These are phyloP conservation scores for Darevskia mixta DNA, from an alignment of 2,797 vertebrate genomes.

Conservation along the genomic window DNA sequence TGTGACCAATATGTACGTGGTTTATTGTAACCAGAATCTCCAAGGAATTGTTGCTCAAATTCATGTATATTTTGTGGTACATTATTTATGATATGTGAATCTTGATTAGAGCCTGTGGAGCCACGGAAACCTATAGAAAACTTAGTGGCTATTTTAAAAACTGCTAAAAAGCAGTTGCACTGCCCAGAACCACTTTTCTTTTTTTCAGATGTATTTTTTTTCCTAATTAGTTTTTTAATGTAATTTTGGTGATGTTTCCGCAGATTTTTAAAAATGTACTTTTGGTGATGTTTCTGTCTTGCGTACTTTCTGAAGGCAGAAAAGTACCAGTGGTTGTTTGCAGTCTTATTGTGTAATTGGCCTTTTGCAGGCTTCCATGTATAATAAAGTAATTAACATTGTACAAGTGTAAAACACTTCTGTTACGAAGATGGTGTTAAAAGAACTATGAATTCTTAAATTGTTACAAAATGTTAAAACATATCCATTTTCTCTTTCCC, in stretches of 20 bases:
- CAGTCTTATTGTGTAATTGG: conserved; percentile 83
- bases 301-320: conserved; percentile 80
- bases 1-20: conserved; percentile 57
- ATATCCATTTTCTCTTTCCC: conserved; percentile 64
- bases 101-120: conserved; percentile 77
- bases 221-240: conserved; percentile 81
- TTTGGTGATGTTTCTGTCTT: conserved; percentile 85
- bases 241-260: conserved; percentile 84
- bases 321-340: conserved; percentile 83
- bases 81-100: conserved; percentile 82
- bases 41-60: conserved; percentile 79
- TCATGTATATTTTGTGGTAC: conserved; percentile 81
- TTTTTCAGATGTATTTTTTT: conserved; percentile 77
- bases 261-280: conserved; percentile 82
- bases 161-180: conserved; percentile 79
- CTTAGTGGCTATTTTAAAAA: conserved; percentile 78
- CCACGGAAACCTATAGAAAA: conserved; percentile 76
- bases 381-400: conserved; percentile 95
- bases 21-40: conserved; percentile 75
- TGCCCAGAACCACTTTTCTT: conserved; percentile 82
- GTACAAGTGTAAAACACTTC: conserved; percentile 94
- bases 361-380: conserved; percentile 86
- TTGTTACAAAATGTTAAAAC: conserved; percentile 78
- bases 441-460: conserved; percentile 78
- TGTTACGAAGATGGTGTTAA: conserved; percentile 90